Percentiles rank a stretch among this genome's conserved stretches.
phyloP scores from a whole-genome alignment of 2,888 invertebrate genomes.

The Metacarcinus magister region DNA sequence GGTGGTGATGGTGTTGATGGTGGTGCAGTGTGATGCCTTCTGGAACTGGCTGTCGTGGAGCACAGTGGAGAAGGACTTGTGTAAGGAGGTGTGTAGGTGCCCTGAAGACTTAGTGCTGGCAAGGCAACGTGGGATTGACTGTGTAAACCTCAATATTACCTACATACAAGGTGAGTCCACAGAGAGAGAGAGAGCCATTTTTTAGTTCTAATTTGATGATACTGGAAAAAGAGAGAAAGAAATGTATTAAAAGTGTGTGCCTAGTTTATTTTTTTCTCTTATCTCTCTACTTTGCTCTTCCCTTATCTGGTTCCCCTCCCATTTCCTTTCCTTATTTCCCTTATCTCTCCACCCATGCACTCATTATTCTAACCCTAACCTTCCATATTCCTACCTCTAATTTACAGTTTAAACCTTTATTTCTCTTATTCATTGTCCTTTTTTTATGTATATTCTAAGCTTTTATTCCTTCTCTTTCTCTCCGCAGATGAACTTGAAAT shows the following conservation, averaged over 20 bases:
- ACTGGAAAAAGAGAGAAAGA: too few relatives aligned
- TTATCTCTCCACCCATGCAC: too few relatives aligned
- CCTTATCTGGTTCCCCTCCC: too few relatives aligned
- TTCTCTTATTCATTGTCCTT: neutral
- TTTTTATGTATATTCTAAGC: neutral
- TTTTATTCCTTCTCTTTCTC: neutral
- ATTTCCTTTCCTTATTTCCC: too few relatives aligned
- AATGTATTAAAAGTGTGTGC: too few relatives aligned
- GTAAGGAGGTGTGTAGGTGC: neutral
- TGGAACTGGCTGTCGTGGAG: neutral
- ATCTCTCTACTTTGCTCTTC: too few relatives aligned
- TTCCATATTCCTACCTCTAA: too few relatives aligned
- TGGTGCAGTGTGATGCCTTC: neutral
- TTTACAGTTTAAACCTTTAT: too few relatives aligned
- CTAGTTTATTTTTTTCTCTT: too few relatives aligned
- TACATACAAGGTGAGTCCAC: neutral
- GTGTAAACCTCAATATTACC: neutral
- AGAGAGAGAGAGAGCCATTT: neutral
- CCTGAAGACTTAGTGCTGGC: neutral
- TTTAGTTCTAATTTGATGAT: too few relatives aligned
- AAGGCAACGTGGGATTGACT: neutral
- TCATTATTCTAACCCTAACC: too few relatives aligned
- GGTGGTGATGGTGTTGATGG: neutral
- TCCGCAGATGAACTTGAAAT: constrained; percentile 3
- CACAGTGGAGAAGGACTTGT: neutral